phyloP scores from a whole-genome alignment of 2,888 invertebrate species.

The Apamea epomidion region DNA sequence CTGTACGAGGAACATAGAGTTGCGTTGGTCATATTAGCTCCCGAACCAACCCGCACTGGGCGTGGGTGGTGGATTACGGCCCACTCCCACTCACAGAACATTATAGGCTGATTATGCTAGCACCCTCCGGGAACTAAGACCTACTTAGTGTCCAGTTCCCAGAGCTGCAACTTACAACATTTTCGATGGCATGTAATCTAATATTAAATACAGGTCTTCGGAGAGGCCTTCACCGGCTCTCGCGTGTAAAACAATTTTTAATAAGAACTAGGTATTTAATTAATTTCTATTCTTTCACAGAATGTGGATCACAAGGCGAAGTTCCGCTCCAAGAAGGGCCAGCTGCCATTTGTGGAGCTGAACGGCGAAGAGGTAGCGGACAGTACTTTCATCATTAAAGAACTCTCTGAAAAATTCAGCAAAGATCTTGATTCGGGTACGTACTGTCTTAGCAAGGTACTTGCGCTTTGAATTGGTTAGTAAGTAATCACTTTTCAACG shows the following conservation, averaged over 20 bases:
- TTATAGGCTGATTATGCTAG: neutral
- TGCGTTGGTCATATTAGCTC: neutral
- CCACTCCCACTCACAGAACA: neutral
- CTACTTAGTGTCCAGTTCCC: neutral
- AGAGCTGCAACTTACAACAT: neutral
- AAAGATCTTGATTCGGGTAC: conserved; percentile 94
- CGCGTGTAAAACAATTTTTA: conserved; percentile 1
- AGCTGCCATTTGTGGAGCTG: conserved; percentile 97
- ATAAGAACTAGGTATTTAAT: neutral
- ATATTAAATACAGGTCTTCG: neutral
- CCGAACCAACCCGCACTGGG: too few relatives aligned
- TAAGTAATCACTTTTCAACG: neutral
- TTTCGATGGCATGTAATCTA: neutral
- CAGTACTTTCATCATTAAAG: conserved; percentile 97
- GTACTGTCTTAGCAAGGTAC: conserved; percentile 34
- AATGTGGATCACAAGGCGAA: conserved; percentile 98
- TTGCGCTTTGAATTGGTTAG: neutral
- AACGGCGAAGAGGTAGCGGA: conserved; percentile 98
- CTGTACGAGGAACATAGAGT: neutral
- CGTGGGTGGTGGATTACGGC: neutral
- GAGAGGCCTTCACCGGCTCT: neutral
- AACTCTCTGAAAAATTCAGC: conserved; percentile 95
- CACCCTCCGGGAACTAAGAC: neutral
- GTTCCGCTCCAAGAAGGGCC: conserved; percentile 98
- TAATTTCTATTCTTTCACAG: conserved; percentile 89